Base-by-base conservation (phyloP, 2,797 vertebrate genomes). In the Apogon hyalosoma region DNA sequence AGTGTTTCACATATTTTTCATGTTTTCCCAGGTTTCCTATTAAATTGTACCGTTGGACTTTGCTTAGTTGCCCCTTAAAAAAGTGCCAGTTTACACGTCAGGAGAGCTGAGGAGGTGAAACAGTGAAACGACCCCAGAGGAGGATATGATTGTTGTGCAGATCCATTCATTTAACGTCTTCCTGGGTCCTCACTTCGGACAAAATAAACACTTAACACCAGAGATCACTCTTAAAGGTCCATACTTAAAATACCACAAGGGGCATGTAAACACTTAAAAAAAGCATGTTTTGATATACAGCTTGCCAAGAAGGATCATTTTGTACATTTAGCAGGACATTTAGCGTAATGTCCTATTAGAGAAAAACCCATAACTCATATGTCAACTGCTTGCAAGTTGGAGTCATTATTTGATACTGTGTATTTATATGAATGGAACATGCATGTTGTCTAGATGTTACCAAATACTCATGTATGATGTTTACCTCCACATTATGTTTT, bases 251-350 rank as follows among this genome's bases (percentile, higher is more conserved):
- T 50, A 80, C 67, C 62, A 83, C 68, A 64, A 47, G 5, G 77
- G 86, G 91, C 90, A 91, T 90, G 90, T 56, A 50, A 77, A 88
- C 73, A 75, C 61, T 39, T 31, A 56, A 36, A 36, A 52, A 71
- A 74, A 85, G 90, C 90, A 92, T 92, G 91, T 90, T 90, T 86
- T 87, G 74, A 86, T 84, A 79, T 85, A 55, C 75, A 63, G 87
- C 87, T 88, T 88, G 84, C 77, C 83, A 85, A 81, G 80, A 87
- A 87, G 4, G 14, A 83, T 58, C 67, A 50, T 80, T 86, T 85
- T 82, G 60, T 75, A 77, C 68, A 62, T 68, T 80, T 71, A 64
- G 53, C 50, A 16, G 73, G 71, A 78, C 70, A 41, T 64, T 54
- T 57, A 36, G 16, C 13, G 50, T 38, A 4, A 61, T 19, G 53